Evolutionary conservation across 2,888 invertebrate genomes (phyloP).

Genomic region (Andrena trimmerana): DNA sequence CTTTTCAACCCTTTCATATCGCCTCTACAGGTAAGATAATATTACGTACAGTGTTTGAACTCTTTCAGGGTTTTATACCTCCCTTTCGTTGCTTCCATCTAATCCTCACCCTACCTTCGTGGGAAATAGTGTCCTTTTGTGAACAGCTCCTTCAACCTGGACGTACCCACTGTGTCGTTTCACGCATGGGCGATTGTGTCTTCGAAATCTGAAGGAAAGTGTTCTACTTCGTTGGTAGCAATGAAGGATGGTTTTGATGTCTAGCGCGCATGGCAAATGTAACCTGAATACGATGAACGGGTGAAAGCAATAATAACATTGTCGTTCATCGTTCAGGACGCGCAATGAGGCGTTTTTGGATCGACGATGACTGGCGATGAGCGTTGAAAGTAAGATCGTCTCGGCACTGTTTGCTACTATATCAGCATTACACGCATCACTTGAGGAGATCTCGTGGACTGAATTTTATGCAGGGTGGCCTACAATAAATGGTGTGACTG

Average conservation of each 20-base stretch:
- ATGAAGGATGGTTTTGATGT: conserved; percentile 32
- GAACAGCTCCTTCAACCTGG: neutral
- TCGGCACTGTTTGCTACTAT: conserved; percentile 5
- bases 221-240: conserved; percentile 42
- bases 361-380: conserved; percentile 33
- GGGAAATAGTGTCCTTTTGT: neutral
- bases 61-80: neutral
- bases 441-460: conserved; percentile 14
- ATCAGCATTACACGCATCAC: conserved; percentile 27
- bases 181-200: neutral
- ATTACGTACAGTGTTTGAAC: neutral
- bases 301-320: conserved; percentile 73
- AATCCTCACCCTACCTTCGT: neutral
- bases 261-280: conserved; percentile 63
- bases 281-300: conserved; percentile 63
- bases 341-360: conserved; percentile 38
- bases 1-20: conserved; percentile 25
- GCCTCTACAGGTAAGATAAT: neutral
- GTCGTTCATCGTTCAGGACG: conserved; percentile 15
- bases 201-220: conserved; percentile 54
- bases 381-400: conserved; percentile 26
- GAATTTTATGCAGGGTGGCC: conserved; percentile 28
- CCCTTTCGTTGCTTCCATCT: neutral
- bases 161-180: neutral
- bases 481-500: too few relatives aligned